phyloP scores from a whole-genome alignment of 2,113 vertebrate species.

The Hippocampus barbouri region DNA sequence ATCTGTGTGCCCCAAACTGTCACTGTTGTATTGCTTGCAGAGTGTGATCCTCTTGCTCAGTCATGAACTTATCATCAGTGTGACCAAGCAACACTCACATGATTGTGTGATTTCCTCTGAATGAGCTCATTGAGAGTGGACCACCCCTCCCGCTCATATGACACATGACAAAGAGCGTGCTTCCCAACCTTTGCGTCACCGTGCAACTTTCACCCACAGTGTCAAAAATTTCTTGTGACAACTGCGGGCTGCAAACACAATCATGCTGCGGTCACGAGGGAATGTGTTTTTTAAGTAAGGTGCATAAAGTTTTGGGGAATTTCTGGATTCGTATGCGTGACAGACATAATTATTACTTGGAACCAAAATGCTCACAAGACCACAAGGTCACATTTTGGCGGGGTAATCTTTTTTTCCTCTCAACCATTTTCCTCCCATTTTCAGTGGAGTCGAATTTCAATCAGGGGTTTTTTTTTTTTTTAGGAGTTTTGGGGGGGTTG shows the following conservation, averaged over 20 bases:
- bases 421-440: too few species aligned
- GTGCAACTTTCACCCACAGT: neutral
- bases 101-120: conserved; percentile 27
- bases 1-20: neutral
- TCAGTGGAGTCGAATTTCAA: too few species aligned
- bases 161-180: conserved; percentile 19
- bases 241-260: conserved; percentile 1
- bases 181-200: neutral
- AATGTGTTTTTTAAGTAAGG: neutral
- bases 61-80: neutral
- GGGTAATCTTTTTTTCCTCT: too few species aligned
- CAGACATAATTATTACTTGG: conserved; percentile 18
- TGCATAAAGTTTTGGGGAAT: neutral
- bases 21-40: neutral
- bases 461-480: too few species aligned
- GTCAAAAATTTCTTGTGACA: conserved; percentile 9
- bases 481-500: too few species aligned
- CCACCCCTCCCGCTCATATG: conserved; percentile 24
- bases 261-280: conserved; percentile 18
- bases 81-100: conserved; percentile 34
- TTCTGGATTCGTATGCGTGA: neutral
- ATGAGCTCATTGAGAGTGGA: conserved; percentile 37
- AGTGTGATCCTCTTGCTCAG: neutral
- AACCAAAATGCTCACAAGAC: conserved; percentile 16
- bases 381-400: conserved; percentile 17